Conservation (phyloP, 2,888 invertebrate genomes). For the Maniola hyperantus region DNA sequence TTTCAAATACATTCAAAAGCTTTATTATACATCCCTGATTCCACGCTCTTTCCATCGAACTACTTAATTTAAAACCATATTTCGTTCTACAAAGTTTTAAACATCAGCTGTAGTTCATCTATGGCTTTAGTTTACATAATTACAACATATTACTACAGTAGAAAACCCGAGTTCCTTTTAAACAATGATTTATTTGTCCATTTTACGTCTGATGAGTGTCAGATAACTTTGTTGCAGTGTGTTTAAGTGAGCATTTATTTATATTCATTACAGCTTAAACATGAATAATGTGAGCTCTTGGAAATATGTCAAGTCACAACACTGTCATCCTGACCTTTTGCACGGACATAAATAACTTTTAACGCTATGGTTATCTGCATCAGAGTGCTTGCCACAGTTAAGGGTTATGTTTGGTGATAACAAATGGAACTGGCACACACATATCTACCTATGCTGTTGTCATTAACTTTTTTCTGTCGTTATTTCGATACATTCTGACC, state of each 20-base stretch:
- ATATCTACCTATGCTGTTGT: not conserved
- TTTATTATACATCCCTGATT: not conserved
- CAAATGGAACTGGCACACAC: constrained; percentile 6
- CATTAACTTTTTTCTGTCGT: not conserved
- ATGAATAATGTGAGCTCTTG: constrained; percentile 47
- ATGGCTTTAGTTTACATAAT: not conserved
- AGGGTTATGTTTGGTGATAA: constrained; percentile 14
- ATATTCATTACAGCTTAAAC: constrained; percentile 49
- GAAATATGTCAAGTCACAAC: constrained; percentile 34
- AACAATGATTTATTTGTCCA: constrained; percentile 22
- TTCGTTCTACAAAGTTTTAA: not conserved
- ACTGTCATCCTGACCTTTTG: constrained; percentile 31
- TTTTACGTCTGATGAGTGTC: constrained; percentile 28
- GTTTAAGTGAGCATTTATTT: constrained; percentile 45
- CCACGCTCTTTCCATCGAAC: not conserved
- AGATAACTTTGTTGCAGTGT: constrained; percentile 34
- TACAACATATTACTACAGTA: not conserved
- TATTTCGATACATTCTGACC: not conserved
- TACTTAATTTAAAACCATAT: not conserved
- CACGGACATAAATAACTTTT: constrained; percentile 32
- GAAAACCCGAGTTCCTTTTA: constrained; percentile 8
- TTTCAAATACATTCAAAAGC: too few relatives aligned
- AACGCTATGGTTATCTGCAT: constrained; percentile 30
- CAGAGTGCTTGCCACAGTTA: constrained; percentile 22
- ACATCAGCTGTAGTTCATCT: not conserved